Evolutionary conservation across 2,113 vertebrate species (phyloP), one percentile per base, ranked within the genome.

Genomic region (Elaphurus davidianus): DNA sequence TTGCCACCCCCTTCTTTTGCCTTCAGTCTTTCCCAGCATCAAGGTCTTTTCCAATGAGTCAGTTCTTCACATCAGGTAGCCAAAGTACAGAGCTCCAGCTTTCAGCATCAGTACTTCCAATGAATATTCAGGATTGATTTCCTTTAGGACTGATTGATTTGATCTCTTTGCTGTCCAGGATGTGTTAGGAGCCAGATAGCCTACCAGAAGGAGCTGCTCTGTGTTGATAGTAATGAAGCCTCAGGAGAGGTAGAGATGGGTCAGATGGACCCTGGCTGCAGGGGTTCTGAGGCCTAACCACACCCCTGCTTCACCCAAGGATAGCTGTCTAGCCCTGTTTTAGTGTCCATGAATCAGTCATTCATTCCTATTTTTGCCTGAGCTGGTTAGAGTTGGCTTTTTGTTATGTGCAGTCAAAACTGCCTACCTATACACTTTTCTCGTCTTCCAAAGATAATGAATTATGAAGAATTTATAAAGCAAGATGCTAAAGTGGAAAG

Each of bases 381-480:
- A 78, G 74, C 14, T 90, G n/a, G 82, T 78, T 28, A 83, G 54
- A 95, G 45, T 40, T 91, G 36, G 12, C 12, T 90, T 92, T 89
- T 85, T 95, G 60, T 93, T 28, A 96, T 16, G 30, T 81, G 25
- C 19, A 84, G 71, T 28, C 17, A 74, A 94, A 91, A 96, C 25
- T 76, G 43, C 59, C 30, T 97, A 54, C 43, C 87, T 94, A 16
- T 6, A 36, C 79, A 86, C 47, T 91, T 95, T 96, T 94, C 92
- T 81, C 78, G 11, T 82, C 45, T 95, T 74, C 59, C 19, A 54
- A 97, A 78, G 40, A 94, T 59, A 96, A 40, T 19, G 47, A 71
- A 74, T 60, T 96, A 55, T 54, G 94, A 87, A 55, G 74, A 45
- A 85, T 93, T 78, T 47, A 83, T 50, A 87, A 96, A 96, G 36